These are phyloP conservation scores for Tokudaia tokunoshimensis DNA, from an alignment of 2,797 vertebrate genomes.

Conservation along the genomic window DNA sequence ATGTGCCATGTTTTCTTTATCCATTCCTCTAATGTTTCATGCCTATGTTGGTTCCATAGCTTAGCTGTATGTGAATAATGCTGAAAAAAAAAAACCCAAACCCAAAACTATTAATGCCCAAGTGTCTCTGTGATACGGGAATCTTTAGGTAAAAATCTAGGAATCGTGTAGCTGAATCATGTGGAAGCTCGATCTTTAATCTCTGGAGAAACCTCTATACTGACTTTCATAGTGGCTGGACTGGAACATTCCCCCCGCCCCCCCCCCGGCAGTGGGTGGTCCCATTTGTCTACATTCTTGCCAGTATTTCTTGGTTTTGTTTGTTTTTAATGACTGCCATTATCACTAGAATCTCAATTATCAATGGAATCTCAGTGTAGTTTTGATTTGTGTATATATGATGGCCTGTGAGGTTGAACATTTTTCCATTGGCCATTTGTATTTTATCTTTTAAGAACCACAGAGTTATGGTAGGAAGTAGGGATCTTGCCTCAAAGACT, in stretches of 20 bases:
- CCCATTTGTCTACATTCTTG: not conserved
- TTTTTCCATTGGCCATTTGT: not conserved
- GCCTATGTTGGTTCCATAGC: not conserved
- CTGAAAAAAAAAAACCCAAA: not conserved
- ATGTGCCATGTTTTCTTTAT: not conserved
- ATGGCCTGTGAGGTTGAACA: not conserved
- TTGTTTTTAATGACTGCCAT: not conserved
- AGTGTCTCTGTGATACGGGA: not conserved
- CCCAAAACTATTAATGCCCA: not conserved
- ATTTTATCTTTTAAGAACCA: not conserved
- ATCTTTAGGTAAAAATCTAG: not conserved
- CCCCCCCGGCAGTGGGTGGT: not conserved
- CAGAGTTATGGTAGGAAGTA: not conserved
- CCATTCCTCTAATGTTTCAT: not conserved
- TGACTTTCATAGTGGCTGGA: not conserved
- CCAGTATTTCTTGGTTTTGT: not conserved
- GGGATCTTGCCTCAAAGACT: not conserved
- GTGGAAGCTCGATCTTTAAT: not conserved
- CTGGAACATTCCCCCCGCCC: not conserved
- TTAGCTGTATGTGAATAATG: not conserved
- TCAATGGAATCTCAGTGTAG: not conserved
- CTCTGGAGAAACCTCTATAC: not conserved
- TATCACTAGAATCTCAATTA: not conserved
- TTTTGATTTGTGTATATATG: not conserved
- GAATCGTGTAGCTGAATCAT: not conserved